Evolutionary conservation across 2,797 vertebrate species (phyloP), one percentile per base, ranked within the genome.

Genomic region (Chromis chromis): DNA sequence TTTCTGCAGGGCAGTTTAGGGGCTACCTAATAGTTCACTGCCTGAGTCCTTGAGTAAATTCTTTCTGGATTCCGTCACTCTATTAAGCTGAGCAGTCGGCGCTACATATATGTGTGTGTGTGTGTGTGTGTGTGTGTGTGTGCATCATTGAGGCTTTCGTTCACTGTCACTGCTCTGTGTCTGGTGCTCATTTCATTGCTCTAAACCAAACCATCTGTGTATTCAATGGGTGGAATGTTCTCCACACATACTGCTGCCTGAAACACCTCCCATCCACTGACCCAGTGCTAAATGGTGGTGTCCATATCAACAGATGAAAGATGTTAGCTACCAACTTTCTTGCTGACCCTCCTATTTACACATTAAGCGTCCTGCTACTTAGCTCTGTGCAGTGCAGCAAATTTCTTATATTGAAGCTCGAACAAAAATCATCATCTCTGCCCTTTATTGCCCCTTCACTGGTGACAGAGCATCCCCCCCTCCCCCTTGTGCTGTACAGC

Each of bases 141-240:
- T 66, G 85, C 76, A 85, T 90, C 84, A 82, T 56, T 10, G 82
- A 86, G 80, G 76, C 86, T 87, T 78, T 86, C 79, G 55, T 84
- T 88, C 88, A 88, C 88, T 91, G 90, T 92, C 91, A 90, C 83
- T 83, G 89, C 74, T 79, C 86, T 67, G 79, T 83, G 91, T 90
- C 91, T 93, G 91, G 85, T 89, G 85, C 86, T 92, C 86, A 91
- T 94, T 94, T 92, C 83, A 86, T 77, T 59, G 86, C 90, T 76
- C 65, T 93, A 93, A 94, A 87, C 89, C 85, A 89, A 93, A 92
- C 90, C 92, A 93, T 91, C 82, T 94, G 93, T 85, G 81, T 78
- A 70, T 88, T 88, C 81, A 85, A 64, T 52, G 60, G 78, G 72
- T 86, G 87, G 87, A 92, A 91, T 92, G 83, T 79, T 77, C 81